Percentiles rank a stretch among this genome's conserved stretches.
Evolutionary conservation across 2,888 invertebrate species (phyloP).

Genomic region (Tolmerus cingulatus): DNA sequence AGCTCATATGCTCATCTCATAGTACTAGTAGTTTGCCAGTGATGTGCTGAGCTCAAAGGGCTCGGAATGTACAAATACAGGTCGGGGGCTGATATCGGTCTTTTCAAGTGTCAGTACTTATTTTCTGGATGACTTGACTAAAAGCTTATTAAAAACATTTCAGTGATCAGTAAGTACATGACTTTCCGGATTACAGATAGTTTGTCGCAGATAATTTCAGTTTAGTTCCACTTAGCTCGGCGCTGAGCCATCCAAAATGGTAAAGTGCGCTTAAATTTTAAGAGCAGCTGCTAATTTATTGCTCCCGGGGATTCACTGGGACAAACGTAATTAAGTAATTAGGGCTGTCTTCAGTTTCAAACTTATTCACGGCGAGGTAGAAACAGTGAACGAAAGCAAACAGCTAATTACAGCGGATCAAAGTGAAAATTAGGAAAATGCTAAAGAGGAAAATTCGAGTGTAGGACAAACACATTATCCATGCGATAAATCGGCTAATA

Average conservation of each 20-base stretch:
- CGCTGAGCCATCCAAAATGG: not conserved
- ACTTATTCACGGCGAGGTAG: not conserved
- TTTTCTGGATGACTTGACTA: slow-evolving; percentile 20
- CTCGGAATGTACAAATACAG: not conserved
- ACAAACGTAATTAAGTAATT: not conserved
- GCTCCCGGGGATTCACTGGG: not conserved
- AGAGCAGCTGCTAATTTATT: not conserved
- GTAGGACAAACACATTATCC: not conserved
- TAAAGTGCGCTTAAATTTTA: not conserved
- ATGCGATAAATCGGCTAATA: not conserved
- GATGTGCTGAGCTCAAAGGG: not conserved
- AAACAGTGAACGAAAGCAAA: not conserved
- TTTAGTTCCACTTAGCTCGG: not conserved
- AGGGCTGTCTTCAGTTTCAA: not conserved
- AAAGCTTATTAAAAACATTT: slow-evolving; percentile 30
- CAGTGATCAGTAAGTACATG: not conserved
- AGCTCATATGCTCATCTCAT: not conserved
- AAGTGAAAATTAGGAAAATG: not conserved
- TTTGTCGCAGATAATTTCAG: not conserved
- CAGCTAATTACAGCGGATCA: not conserved
- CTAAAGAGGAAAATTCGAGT: not conserved
- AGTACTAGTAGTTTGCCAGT: not conserved
- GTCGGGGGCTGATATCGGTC: not conserved
- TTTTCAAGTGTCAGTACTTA: slow-evolving; percentile 19
- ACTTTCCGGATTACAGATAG: not conserved